Evolutionary conservation across 2,113 vertebrate genomes (phyloP).

Genomic region (Typhlomys cinereus): DNA sequence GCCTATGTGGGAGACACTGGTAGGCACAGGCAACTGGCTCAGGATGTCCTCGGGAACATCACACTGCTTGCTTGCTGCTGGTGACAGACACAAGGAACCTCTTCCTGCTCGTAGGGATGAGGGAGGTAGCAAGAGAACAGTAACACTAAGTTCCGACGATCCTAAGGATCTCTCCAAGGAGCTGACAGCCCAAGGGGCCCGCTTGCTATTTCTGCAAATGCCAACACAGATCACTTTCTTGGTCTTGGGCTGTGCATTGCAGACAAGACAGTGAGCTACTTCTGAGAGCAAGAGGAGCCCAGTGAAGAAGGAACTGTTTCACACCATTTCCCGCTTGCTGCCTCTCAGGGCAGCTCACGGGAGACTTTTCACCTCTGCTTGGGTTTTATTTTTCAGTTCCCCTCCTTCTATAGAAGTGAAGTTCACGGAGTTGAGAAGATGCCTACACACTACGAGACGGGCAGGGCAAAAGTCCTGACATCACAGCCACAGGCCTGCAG

Average conservation of each 20-base stretch:
- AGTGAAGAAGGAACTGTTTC: background rate
- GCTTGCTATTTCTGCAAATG: conserved; percentile 21
- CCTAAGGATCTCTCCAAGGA: background rate
- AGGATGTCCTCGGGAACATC: background rate
- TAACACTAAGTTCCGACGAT: background rate
- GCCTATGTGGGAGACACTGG: fast-evolving
- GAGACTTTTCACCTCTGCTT: background rate
- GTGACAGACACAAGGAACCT: background rate
- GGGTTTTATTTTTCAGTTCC: background rate
- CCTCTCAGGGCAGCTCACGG: background rate
- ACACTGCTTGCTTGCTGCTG: background rate
- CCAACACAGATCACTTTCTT: conserved; percentile 10
- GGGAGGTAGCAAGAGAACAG: background rate
- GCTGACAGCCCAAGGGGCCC: background rate
- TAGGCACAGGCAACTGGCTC: background rate
- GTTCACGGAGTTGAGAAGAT: background rate
- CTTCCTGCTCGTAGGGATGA: background rate
- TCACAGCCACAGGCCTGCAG: fast-evolving
- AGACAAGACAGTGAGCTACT: background rate
- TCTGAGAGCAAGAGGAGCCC: background rate
- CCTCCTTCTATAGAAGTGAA: background rate
- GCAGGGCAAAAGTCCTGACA: background rate
- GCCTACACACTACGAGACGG: fast-evolving
- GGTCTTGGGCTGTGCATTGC: background rate
- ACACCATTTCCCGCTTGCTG: background rate